A percentile compares a stretch with the other conserved stretches of the same genome.
These are phyloP conservation scores for Hydrophis major DNA, from an alignment of 2,797 vertebrate genomes.

Conservation along the genomic window DNA sequence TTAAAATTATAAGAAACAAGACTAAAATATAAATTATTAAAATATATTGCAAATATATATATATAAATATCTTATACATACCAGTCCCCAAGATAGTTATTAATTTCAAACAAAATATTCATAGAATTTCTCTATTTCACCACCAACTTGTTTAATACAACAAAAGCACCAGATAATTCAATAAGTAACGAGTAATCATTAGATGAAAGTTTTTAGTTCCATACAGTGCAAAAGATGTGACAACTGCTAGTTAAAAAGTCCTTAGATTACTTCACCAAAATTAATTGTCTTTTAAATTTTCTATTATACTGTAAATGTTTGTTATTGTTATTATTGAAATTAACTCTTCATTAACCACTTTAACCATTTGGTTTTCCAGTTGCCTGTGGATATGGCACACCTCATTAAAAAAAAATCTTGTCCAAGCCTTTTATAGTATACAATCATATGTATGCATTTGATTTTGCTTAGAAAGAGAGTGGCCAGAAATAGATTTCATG, in stretches of 20 bases:
- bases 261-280: slow-evolving; percentile 53
- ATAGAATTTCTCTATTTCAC: not conserved
- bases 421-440: not conserved
- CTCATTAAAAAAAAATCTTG: not conserved
- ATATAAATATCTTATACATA: not conserved
- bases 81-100: not conserved
- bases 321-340: slow-evolving; percentile 34
- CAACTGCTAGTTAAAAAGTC: slow-evolving; percentile 41
- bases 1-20: not conserved
- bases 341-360: not conserved
- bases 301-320: slow-evolving; percentile 49
- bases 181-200: slow-evolving; percentile 49
- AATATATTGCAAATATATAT: not conserved
- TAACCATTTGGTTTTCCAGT: not conserved
- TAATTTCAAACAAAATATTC: not conserved
- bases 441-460: not conserved
- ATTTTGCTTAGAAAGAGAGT: not conserved
- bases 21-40: not conserved
- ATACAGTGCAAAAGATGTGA: not conserved
- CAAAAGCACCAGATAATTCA: slow-evolving; percentile 57
- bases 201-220: slow-evolving; percentile 47
- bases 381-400: not conserved
- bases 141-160: slow-evolving; percentile 28
- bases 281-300: slow-evolving; percentile 59
- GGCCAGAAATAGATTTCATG: not conserved